Evolutionary conservation across 2,113 vertebrate species (phyloP).

Genomic region (Merops nubicus): DNA sequence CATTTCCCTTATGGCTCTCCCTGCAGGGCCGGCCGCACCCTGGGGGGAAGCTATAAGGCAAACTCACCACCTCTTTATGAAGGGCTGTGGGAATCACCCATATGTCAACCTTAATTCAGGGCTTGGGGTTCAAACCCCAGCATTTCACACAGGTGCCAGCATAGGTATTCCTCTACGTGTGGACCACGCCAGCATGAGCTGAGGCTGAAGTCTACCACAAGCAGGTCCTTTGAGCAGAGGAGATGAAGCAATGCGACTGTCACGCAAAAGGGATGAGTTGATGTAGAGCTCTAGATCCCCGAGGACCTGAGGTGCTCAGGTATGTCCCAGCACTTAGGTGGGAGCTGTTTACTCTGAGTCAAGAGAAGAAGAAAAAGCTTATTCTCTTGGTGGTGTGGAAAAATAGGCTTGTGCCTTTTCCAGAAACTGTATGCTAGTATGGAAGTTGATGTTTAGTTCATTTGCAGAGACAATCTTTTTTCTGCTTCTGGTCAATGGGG

Average conservation of each 20-base stretch:
- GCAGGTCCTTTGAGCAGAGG: neutral
- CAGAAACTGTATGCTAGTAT: neutral
- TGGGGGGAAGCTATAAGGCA: too few species aligned
- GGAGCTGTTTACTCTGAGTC: neutral
- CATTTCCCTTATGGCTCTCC: too few species aligned
- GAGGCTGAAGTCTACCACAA: neutral
- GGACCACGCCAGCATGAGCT: fast-evolving
- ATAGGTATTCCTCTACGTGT: fast-evolving
- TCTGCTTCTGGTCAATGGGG: neutral
- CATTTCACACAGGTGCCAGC: neutral
- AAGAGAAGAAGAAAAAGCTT: neutral
- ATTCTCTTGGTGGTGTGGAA: neutral
- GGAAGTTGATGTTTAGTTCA: neutral
- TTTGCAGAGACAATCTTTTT: neutral
- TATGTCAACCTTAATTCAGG: too few species aligned
- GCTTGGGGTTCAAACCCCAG: too few species aligned
- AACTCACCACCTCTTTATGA: too few species aligned
- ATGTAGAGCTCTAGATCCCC: neutral
- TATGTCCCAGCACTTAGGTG: neutral
- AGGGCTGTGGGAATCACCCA: too few species aligned
- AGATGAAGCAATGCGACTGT: neutral
- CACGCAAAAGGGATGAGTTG: neutral
- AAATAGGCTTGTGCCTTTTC: neutral
- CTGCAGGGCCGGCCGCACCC: too few species aligned
- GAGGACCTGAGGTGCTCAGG: neutral